A percentile compares a stretch with the other conserved stretches of the same genome.
Conservation (phyloP, 2,797 vertebrate genomes). For the Betta splendens region DNA sequence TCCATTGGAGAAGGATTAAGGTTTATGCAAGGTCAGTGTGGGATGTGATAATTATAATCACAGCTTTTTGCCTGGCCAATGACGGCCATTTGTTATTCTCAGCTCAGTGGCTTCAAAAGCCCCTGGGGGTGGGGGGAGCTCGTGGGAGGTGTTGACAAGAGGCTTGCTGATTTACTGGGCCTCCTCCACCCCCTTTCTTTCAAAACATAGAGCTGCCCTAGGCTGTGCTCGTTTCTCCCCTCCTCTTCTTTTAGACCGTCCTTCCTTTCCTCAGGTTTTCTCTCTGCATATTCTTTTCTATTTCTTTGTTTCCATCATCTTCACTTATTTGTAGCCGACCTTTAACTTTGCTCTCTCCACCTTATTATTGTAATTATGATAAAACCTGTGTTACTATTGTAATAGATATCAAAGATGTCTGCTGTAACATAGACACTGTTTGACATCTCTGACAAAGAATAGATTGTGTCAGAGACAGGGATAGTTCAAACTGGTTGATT, state of each 20-base stretch:
- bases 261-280: constrained; percentile 13
- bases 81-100: constrained; percentile 99
- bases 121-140: constrained; percentile 66
- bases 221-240: constrained; percentile 21
- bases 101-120: constrained; percentile 94
- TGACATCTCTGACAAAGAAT: too few species aligned
- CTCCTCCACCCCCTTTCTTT: constrained; percentile 67
- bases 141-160: constrained; percentile 94
- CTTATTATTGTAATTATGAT: too few species aligned
- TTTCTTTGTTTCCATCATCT: constrained; percentile 7
- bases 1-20: constrained; percentile 99
- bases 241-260: constrained; percentile 37
- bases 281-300: constrained; percentile 7
- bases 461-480: too few species aligned
- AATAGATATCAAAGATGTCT: too few species aligned
- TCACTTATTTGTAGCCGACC: constrained; percentile 12
- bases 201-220: constrained; percentile 38
- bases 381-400: too few species aligned
- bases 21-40: constrained; percentile 99
- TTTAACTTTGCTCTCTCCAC: neutral
- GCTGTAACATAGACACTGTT: too few species aligned
- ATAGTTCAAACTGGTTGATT: too few species aligned
- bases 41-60: constrained; percentile 99
- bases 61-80: constrained; percentile 99
- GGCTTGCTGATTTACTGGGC: constrained; percentile 98